Conservation (phyloP, 1,140 invertebrate species). For the Leptopilina clavipes region DNA sequence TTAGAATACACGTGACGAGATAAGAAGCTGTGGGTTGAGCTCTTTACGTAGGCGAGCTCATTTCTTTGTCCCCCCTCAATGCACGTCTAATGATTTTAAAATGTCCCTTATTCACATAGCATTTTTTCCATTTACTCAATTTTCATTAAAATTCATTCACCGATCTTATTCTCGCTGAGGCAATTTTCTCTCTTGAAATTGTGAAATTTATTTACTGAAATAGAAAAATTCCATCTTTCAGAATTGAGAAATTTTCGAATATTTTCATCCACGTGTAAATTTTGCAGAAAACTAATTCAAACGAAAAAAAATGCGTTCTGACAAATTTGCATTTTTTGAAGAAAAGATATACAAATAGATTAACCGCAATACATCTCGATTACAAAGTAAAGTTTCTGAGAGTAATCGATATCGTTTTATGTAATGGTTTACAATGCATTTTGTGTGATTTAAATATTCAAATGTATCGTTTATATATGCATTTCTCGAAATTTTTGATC, state of each 20-base stretch:
- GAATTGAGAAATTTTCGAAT: no score
- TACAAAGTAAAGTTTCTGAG: background rate
- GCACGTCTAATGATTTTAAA: slow-evolving; percentile 33
- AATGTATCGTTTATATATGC: no score
- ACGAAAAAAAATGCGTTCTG: no score
- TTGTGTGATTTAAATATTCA: slow-evolving; percentile 26
- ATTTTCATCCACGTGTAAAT: no score
- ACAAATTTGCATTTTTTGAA: no score
- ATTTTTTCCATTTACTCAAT: background rate
- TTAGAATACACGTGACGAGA: background rate
- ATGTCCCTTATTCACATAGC: background rate
- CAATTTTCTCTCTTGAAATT: no score
- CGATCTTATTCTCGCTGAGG: background rate
- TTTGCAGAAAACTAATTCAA: no score
- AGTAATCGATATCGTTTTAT: background rate
- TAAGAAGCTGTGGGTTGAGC: slow-evolving; percentile 10
- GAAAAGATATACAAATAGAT: no score
- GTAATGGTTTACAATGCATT: background rate
- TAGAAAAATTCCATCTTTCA: no score
- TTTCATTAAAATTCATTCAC: slow-evolving; percentile 13
- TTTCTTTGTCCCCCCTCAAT: slow-evolving; percentile 28
- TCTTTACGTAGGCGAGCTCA: slow-evolving; percentile 17
- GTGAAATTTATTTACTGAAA: no score
- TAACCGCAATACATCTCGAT: background rate
- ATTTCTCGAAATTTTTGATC: slow-evolving; percentile 8